Base-by-base conservation (phyloP, 2,797 vertebrate species). In the Anniella stebbinsi region DNA sequence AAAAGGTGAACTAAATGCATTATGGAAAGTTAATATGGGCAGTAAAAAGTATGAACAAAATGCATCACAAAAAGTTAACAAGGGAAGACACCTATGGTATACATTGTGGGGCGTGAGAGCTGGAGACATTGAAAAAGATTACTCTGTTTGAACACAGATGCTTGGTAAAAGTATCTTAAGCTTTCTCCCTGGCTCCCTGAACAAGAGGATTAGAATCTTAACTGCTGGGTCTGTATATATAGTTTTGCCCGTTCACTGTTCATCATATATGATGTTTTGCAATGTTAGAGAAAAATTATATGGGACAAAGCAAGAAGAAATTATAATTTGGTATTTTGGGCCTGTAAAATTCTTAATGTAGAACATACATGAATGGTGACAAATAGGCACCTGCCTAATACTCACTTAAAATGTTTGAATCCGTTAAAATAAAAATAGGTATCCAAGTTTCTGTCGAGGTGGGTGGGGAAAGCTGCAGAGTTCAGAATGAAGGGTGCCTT, bases 171-270 rank as follows among this genome's bases (percentile, higher is more conserved):
- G 48, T 48, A 48, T 48, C 48, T 48, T 48, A 48, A 48, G 48
- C 48, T 4, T 48, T 48, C 48, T 48, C 8, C 48, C 48, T n/a
- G n/a, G n/a, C n/a, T n/a, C n/a, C n/a, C n/a, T n/a, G n/a, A n/a
- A n/a, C n/a, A n/a, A n/a, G n/a, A n/a, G n/a, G 48, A 48, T 89
- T 93, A 94, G 91, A 94, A 88, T 91, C 38, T n/a, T 90, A 91
- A 89, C 87, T 70, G 60, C 69, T 91, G 23, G 76, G 84, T 93
- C 28, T 51, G 69, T 91, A 90, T 87, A 72, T 73, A 57, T 82
- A 78, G 73, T 60, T 11, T n/a, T 60, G 57, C 30, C 23, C 84
- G 90, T 84, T 36, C 80, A 36, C 21, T 25, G 2, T 73, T 86
- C 9, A 63, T 63, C n/a, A 72, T 41, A 36, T 77, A 5, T 84